These are phyloP conservation scores for Rosalia funebris DNA, from an alignment of 2,888 invertebrate species.

Conservation along the genomic window DNA sequence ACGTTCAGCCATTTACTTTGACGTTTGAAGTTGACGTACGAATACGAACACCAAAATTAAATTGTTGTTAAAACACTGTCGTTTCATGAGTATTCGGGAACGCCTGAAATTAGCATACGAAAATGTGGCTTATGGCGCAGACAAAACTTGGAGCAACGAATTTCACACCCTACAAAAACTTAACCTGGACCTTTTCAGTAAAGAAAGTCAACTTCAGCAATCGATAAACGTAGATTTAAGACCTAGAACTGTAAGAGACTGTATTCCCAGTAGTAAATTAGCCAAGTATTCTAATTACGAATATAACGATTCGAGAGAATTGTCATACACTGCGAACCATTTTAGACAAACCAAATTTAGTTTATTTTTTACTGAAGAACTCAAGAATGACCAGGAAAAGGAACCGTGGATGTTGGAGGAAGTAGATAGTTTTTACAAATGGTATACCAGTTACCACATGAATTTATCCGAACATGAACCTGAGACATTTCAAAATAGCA, in stretches of 20 bases:
- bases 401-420: slow-evolving; percentile 73
- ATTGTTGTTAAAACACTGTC: slow-evolving; percentile 31
- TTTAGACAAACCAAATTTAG: slow-evolving; percentile 33
- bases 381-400: slow-evolving; percentile 51
- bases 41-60: slow-evolving; percentile 37
- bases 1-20: slow-evolving; percentile 40
- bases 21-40: slow-evolving; percentile 37
- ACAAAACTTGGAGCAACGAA: slow-evolving; percentile 56
- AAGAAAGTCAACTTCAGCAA: slow-evolving; percentile 40
- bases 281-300: slow-evolving; percentile 66
- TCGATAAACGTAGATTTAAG: slow-evolving; percentile 50
- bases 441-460: slow-evolving; percentile 30
- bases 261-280: slow-evolving; percentile 73
- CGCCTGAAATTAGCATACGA: slow-evolving; percentile 58
- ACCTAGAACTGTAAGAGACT: slow-evolving; percentile 69
- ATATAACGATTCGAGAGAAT: slow-evolving; percentile 65
- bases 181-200: slow-evolving; percentile 55
- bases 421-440: slow-evolving; percentile 61
- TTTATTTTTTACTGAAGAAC: slow-evolving; percentile 34
- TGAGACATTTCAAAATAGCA: slow-evolving; percentile 20
- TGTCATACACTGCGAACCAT: slow-evolving; percentile 57
- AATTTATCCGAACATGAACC: slow-evolving; percentile 9
- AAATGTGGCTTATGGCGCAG: slow-evolving; percentile 58
- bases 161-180: slow-evolving; percentile 50
- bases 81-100: slow-evolving; percentile 50